These are phyloP conservation scores for Aldrovandia affinis DNA, from an alignment of 2,797 vertebrate genomes.

Conservation along the genomic window DNA sequence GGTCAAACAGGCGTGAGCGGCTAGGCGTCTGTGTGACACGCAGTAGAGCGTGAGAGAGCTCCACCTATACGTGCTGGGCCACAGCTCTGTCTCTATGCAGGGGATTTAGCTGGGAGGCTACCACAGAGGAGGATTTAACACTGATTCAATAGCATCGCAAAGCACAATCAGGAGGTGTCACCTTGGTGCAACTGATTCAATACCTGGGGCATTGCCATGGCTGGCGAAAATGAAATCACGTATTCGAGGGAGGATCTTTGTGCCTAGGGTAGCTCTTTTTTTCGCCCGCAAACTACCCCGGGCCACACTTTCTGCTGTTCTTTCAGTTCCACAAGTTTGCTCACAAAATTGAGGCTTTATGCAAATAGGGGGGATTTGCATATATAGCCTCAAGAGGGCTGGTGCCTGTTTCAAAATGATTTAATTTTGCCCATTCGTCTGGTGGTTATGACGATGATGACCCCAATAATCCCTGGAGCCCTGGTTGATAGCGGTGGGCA, in stretches of 20 bases:
- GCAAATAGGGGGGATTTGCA: neutral
- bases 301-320: neutral
- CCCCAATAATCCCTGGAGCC: constrained; percentile 15
- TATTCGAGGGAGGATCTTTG: constrained; percentile 49
- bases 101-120: constrained; percentile 39
- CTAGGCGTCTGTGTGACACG: neutral
- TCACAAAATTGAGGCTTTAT: neutral
- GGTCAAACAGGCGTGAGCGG: neutral
- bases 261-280: neutral
- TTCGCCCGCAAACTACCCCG: no score
- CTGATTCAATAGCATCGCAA: constrained; percentile 66
- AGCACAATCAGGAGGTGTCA: constrained; percentile 65
- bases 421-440: constrained; percentile 25
- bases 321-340: neutral
- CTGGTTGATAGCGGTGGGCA: constrained; percentile 20
- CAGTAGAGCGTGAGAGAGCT: neutral
- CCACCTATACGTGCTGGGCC: neutral
- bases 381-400: constrained; percentile 14
- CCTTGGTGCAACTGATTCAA: constrained; percentile 58
- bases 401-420: constrained; percentile 27
- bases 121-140: constrained; percentile 64
- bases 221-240: constrained; percentile 54
- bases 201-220: constrained; percentile 39
- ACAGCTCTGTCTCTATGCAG: neutral
- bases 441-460: constrained; percentile 29